Base-by-base conservation (phyloP, 2,113 vertebrate genomes). In the Nothocercus nigrocapillus region DNA sequence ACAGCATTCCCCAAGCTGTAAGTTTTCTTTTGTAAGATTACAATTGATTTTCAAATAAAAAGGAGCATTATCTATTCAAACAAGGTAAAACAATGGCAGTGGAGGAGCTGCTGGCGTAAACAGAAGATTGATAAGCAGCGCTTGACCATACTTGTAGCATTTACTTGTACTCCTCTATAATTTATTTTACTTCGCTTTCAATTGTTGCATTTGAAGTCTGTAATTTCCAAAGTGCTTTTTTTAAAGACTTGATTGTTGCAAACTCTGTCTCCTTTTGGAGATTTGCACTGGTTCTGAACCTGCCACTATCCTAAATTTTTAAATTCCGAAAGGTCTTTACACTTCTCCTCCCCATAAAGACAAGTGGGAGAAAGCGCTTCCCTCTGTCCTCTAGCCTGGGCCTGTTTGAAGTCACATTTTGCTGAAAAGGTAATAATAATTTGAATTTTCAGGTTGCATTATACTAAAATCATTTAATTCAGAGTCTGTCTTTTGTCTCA, bases 1-100 rank as follows among this genome's bases (percentile, higher is more conserved):
- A 42, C 68, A 92, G 61, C 92, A 75, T 93, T 87, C 89, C 78
- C 81, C 49, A 28, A 66, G 90, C 92, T 94, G 19, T 59, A 85
- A 86, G 40, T 74, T 95, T 66, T 80, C 87, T 95, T 96, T 89
- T 84, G 89, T 89, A 91, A 82, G 68, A 94, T 94, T 96, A 95
- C 94, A 85, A 94, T 70, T 86, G 94, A 95, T 97, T 94, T 96
- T 92, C 93, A 96, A 94, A 96, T 90, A 90, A 86, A 86, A 69
- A 81, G 61, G 91, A 94, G 90, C 58, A 36, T 58, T 76, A 75
- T 92, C 94, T 93, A 73, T 90, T 94, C 90, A 90, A 96, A 93
- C 93, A 92, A 78, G 47, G 83, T 93, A 93, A 96, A 96, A 94
- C 94, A 96, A 94, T 74, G 74, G 90, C 85, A 92, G 38, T 1